Base-by-base conservation (phyloP, 2,113 vertebrate species). In the Cyprinodon brontotheroides region DNA sequence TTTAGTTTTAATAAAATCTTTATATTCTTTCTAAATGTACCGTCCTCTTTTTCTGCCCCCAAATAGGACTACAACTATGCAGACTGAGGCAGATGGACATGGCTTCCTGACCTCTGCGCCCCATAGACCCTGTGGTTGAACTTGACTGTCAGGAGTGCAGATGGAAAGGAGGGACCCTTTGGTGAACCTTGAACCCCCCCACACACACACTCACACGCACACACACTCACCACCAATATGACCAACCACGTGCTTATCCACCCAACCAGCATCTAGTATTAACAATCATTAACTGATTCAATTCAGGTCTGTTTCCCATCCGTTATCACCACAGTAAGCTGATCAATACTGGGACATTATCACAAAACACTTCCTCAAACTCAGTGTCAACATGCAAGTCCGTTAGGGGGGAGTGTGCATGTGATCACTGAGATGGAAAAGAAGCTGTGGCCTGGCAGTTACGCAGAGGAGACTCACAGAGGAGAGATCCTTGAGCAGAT, bases 61-160 rank as follows among this genome's bases (percentile, higher is more conserved):
- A 70, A 66, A 41, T 72, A 75, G 70, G 85, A 79, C 85, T 84
- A 72, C 85, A 20, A 29, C 29, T 89, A 92, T 93, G 92, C 89
- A 94, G 87, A 94, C 89, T 91, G 76, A 89, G 91, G 92, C 93
- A 94, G 93, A 94, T 94, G 94, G 92, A 93, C 87, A 80, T 81
- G 82, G 70, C 68, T 75, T 91, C 87, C 91, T 93, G 93, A 92
- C 89, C 82, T 80, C 77, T 70, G 87, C 90, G 89, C 91, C 86
- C 79, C 89, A 83, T 76, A 90, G 89, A 92, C 91, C 90, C 87
- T 76, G 68, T 89, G 86, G 87, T 84, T 95, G 94, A 94, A 95
- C 93, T 94, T 94, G 94, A 94, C 93, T 94, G 91, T 80, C 75
- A 87, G 78, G 77, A 87, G 88, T 89, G 85, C 93, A 94, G 91